A percentile compares a stretch with the other conserved stretches of the same genome.
These are phyloP conservation scores for Pogonocherus hispidulus DNA, from an alignment of 2,888 invertebrate species.

Conservation along the genomic window DNA sequence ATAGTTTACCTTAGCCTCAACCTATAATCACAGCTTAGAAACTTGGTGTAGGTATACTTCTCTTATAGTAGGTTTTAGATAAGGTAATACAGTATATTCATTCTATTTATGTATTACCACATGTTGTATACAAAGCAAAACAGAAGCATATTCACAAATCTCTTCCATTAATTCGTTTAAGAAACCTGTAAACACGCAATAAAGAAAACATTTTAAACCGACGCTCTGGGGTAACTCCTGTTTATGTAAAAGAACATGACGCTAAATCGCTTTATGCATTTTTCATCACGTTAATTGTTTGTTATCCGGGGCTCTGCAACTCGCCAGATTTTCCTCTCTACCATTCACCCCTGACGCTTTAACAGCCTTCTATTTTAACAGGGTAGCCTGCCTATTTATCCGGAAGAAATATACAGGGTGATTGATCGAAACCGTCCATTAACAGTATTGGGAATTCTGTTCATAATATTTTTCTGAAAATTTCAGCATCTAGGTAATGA, in stretches of 20 bases:
- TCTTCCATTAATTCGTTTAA: neutral
- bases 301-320: constrained; percentile 4
- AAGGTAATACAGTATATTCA: no score
- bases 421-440: no score
- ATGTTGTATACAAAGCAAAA: neutral
- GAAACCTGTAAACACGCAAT: constrained; percentile 2
- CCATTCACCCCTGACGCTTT: constrained; percentile 21
- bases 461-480: no score
- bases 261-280: constrained; percentile 6
- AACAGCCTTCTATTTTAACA: constrained; percentile 22
- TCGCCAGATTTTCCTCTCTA: neutral
- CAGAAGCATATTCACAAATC: neutral
- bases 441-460: no score
- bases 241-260: neutral
- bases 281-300: constrained; percentile 1
- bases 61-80: no score
- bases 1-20: no score
- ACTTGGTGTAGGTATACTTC: no score
- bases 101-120: no score
- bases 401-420: constrained; percentile 39
- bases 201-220: constrained; percentile 5
- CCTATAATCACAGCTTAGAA: no score
- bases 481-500: no score
- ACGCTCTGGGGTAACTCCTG: neutral
- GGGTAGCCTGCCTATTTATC: constrained; percentile 28